A percentile compares a stretch with the other conserved stretches of the same genome.
Evolutionary conservation across 2,888 invertebrate species (phyloP).

Genomic region (Nemoura dubitans): DNA sequence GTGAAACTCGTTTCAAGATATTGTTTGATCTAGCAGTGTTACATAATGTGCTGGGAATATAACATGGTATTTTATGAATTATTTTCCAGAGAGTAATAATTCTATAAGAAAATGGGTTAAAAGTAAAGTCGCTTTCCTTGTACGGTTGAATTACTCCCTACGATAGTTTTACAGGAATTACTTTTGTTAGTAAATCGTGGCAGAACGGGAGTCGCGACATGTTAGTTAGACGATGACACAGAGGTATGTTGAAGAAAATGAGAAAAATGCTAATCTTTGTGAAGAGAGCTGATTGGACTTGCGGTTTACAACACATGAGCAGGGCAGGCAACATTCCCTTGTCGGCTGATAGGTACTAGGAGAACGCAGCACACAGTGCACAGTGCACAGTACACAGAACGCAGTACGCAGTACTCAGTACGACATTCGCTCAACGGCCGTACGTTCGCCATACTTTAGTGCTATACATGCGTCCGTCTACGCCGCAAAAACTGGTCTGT

Average conservation of each 20-base stretch:
- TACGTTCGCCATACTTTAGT: no score
- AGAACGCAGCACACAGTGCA: no score
- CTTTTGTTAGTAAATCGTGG: neutral
- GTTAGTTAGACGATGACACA: neutral
- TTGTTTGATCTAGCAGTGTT: no score
- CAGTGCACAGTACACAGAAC: no score
- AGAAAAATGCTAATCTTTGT: conserved; percentile 12
- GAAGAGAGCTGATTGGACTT: neutral
- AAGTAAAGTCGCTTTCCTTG: neutral
- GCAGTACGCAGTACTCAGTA: no score
- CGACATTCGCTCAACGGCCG: no score
- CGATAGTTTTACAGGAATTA: neutral
- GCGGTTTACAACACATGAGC: neutral
- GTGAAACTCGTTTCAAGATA: no score
- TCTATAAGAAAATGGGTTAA: neutral
- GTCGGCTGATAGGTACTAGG: neutral
- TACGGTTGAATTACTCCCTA: neutral
- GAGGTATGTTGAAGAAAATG: neutral
- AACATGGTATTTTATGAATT: no score
- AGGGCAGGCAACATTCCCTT: neutral
- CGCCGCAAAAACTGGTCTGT: neutral
- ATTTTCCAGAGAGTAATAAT: no score
- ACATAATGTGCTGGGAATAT: no score
- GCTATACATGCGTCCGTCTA: neutral
- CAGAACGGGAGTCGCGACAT: neutral